These are phyloP conservation scores for Mythimna loreyi DNA, from an alignment of 2,888 invertebrate genomes.

Conservation along the genomic window DNA sequence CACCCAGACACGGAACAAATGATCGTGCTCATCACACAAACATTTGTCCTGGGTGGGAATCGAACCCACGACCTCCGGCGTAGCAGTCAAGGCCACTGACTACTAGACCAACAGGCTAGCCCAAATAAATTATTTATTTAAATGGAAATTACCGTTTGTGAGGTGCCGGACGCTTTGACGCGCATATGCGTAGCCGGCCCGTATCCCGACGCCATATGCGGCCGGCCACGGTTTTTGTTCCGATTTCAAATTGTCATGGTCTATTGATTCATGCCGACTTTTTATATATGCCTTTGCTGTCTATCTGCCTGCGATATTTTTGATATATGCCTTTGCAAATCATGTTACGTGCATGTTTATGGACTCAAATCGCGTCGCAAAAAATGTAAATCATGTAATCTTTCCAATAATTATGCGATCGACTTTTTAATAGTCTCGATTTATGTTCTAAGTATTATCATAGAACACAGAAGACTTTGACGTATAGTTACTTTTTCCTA, in stretches of 20 bases:
- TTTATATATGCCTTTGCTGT: no score
- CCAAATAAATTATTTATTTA: conserved; percentile 90
- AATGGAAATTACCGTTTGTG: conserved; percentile 86
- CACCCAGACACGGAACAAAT: no score
- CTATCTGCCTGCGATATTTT: conserved; percentile 45
- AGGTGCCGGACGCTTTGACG: conserved; percentile 70
- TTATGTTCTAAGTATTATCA: conserved; percentile 29
- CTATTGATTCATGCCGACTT: conserved; percentile 68
- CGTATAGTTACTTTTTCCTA: neutral
- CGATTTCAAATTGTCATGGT: conserved; percentile 74
- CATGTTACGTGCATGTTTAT: conserved; percentile 42
- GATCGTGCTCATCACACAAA: no score
- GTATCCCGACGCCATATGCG: conserved; percentile 75
- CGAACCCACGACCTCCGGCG: no score
- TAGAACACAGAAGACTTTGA: conserved; percentile 7
- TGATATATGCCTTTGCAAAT: conserved; percentile 48
- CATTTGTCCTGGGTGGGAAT: no score
- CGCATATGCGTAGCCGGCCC: conserved; percentile 73
- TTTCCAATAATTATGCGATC: conserved; percentile 15
- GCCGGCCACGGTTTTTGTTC: conserved; percentile 70
- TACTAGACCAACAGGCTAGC: no score
- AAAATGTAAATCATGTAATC: conserved; percentile 33
- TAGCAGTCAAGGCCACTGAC: no score
- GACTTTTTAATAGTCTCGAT: conserved; percentile 18
- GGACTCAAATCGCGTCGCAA: conserved; percentile 16